Evolutionary conservation across 2,113 vertebrate genomes (phyloP).

Genomic region (Octodon degus): DNA sequence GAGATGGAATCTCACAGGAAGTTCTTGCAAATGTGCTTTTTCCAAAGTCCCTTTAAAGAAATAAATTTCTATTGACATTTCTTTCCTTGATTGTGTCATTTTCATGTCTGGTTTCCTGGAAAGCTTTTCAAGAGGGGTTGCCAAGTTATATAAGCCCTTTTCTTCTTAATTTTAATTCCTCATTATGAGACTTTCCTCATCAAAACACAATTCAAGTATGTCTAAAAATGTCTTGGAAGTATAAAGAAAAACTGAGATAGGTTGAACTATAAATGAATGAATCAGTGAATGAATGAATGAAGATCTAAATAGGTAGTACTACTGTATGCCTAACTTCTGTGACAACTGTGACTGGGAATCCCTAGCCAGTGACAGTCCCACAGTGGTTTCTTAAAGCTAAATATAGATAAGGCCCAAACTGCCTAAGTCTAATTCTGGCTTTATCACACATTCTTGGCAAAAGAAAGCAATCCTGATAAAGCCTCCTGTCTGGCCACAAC

Average conservation of each 20-base stretch:
- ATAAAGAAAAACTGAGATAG: not conserved
- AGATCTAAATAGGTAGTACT: not conserved
- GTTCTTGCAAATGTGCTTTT: not conserved
- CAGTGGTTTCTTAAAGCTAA: slow-evolving; percentile 45
- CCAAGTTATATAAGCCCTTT: not conserved
- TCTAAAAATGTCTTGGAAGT: not conserved
- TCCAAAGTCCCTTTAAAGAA: slow-evolving; percentile 13
- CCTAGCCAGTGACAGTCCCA: not conserved
- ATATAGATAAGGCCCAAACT: slow-evolving; percentile 43
- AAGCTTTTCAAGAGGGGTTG: slow-evolving; percentile 41
- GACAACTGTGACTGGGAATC: not conserved
- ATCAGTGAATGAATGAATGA: not conserved
- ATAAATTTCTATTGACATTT: slow-evolving; percentile 46
- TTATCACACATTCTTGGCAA: slow-evolving; percentile 29
- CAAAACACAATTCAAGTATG: slow-evolving; percentile 35
- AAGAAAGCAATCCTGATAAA: slow-evolving; percentile 55
- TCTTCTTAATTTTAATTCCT: slow-evolving; percentile 37
- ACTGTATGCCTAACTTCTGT: not conserved
- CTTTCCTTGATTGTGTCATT: slow-evolving; percentile 10
- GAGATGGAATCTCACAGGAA: not conserved
- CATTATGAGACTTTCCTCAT: slow-evolving; percentile 28
- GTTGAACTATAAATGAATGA: not conserved
- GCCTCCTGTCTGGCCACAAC: slow-evolving; percentile 16
- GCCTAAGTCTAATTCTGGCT: not conserved
- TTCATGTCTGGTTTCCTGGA: slow-evolving; percentile 34